A percentile compares a stretch with the other conserved stretches of the same genome.
Conservation (phyloP, 2,113 vertebrate species). For the Syrmaticus mikado region DNA sequence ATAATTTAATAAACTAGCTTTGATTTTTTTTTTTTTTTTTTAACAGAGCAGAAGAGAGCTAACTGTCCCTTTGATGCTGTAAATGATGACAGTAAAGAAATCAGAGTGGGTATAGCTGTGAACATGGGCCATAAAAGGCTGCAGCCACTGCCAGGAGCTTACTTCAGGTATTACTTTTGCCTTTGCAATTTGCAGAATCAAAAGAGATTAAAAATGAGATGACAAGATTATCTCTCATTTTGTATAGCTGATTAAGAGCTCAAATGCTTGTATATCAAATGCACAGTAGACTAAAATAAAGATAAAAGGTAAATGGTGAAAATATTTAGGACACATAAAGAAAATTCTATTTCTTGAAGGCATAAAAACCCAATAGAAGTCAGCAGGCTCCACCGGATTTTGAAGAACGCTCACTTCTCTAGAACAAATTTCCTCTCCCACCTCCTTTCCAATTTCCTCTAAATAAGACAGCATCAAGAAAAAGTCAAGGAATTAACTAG, state of each 20-base stretch:
- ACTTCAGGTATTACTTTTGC: constrained; percentile 36
- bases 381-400: background rate
- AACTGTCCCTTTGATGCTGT: constrained; percentile 37
- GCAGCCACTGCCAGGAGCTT: constrained; percentile 1
- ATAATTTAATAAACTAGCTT: constrained; percentile 35
- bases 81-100: constrained; percentile 42
- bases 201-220: constrained; percentile 43
- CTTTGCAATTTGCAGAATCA: constrained; percentile 31
- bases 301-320: constrained; percentile 1
- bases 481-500: background rate
- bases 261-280: background rate
- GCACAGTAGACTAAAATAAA: background rate
- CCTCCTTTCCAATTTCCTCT: background rate
- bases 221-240: constrained; percentile 33
- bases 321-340: constrained; percentile 34
- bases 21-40: constrained; percentile 27
- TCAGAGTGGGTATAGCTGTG: background rate
- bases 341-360: background rate
- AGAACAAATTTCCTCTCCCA: background rate
- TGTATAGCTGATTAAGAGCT: constrained; percentile 37
- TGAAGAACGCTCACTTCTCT: background rate
- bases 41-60: background rate
- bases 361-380: background rate
- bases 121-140: constrained; percentile 5
- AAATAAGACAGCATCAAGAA: background rate